These are phyloP conservation scores for Melanogrammus aeglefinus DNA, from an alignment of 2,797 vertebrate species.

Conservation along the genomic window DNA sequence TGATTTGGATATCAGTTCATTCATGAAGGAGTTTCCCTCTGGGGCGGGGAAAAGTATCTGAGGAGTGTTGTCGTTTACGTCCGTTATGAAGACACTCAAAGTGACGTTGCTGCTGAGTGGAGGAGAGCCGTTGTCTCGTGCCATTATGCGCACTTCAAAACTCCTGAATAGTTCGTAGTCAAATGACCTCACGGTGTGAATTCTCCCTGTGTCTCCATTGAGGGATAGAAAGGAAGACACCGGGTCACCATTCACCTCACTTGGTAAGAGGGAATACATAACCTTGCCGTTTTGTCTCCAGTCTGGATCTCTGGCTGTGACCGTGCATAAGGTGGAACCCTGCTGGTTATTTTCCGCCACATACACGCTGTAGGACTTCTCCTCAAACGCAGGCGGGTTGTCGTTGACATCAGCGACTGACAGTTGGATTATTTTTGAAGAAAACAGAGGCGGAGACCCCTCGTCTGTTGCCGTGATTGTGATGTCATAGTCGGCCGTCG, in stretches of 20 bases:
- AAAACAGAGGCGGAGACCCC: constrained; percentile 51
- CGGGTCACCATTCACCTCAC: constrained; percentile 23
- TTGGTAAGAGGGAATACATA: constrained; percentile 54
- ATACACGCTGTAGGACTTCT: not conserved
- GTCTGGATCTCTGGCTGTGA: constrained; percentile 60
- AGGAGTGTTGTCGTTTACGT: not conserved
- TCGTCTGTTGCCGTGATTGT: constrained; percentile 53
- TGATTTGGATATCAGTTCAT: constrained; percentile 30
- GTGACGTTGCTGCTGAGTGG: constrained; percentile 7
- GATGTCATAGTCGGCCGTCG: constrained; percentile 47
- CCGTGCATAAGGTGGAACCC: constrained; percentile 55
- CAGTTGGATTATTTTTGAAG: constrained; percentile 48
- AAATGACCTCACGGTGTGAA: not conserved
- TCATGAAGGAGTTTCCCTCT: constrained; percentile 4
- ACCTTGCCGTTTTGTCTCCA: constrained; percentile 54
- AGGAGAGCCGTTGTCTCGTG: not conserved
- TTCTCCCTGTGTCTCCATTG: not conserved
- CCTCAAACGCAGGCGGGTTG: constrained; percentile 38
- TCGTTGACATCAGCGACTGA: constrained; percentile 64
- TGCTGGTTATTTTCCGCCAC: constrained; percentile 57
- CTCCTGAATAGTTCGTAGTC: constrained; percentile 4
- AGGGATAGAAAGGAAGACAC: constrained; percentile 48
- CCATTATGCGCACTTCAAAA: not conserved
- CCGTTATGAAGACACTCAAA: not conserved
- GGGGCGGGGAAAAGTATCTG: not conserved